Conservation (phyloP, 2,888 invertebrate genomes). For the Clitarchus hookeri region DNA sequence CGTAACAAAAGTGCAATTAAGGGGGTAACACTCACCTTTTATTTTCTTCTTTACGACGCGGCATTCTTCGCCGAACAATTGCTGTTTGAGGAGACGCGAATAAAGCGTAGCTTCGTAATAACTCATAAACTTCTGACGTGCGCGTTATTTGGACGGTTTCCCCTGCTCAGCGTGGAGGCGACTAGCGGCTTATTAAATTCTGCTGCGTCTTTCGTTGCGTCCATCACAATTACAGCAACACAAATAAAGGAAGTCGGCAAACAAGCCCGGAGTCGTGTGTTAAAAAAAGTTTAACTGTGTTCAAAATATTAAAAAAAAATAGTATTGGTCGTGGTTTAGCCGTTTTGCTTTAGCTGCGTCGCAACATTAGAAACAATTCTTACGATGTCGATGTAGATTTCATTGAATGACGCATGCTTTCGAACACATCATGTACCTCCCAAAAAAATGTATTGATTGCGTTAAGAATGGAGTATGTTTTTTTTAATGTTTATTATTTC, state of each 20-base stretch:
- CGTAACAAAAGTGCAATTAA: conserved; percentile 6
- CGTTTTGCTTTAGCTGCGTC: too few species aligned
- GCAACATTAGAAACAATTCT: too few species aligned
- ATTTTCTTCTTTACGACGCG: background rate
- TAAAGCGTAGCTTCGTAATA: background rate
- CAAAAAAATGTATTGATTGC: too few species aligned
- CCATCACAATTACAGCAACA: background rate
- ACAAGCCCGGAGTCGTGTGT: too few species aligned
- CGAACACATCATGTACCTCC: too few species aligned
- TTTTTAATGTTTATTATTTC: too few species aligned
- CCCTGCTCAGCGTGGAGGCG: background rate
- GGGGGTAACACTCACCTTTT: background rate
- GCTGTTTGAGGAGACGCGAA: background rate
- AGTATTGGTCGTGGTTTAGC: too few species aligned
- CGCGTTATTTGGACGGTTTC: background rate
- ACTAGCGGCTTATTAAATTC: background rate
- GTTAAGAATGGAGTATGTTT: too few species aligned
- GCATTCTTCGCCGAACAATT: background rate
- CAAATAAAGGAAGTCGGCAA: background rate
- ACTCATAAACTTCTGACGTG: background rate
- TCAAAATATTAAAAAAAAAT: too few species aligned
- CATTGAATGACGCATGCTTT: too few species aligned
- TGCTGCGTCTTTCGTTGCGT: background rate
- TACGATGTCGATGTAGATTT: too few species aligned
- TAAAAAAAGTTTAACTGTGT: too few species aligned